These are phyloP conservation scores for Actinia equina DNA, from an alignment of 64 coral and sea anemone genomes.

Conservation along the genomic window DNA sequence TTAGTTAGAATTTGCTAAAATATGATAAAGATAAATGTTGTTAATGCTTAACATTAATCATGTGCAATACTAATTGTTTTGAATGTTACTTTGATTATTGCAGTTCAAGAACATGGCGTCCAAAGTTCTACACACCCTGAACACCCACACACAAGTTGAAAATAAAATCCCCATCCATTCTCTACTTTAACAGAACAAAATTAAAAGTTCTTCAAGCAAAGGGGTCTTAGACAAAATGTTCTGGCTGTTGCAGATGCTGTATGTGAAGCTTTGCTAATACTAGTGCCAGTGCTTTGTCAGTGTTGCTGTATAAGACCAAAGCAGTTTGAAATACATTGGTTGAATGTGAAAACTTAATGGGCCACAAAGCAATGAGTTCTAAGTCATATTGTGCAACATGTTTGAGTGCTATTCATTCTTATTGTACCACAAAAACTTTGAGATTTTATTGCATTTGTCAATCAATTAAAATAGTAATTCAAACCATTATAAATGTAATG, in stretches of 20 bases:
- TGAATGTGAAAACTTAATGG: too few relatives aligned
- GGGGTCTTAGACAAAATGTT: background rate
- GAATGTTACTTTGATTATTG: conserved; percentile 27
- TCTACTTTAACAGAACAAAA: background rate
- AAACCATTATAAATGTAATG: too few relatives aligned
- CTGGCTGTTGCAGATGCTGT: background rate
- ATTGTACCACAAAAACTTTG: too few relatives aligned
- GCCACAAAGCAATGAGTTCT: too few relatives aligned
- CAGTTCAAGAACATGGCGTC: conserved; percentile 7
- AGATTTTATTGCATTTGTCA: too few relatives aligned
- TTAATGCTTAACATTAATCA: background rate
- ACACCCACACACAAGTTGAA: conserved; percentile 13
- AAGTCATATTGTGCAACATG: too few relatives aligned
- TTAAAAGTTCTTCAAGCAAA: background rate
- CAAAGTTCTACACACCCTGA: conserved; percentile 4
- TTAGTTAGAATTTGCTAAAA: background rate
- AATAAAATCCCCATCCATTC: background rate
- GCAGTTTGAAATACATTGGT: background rate
- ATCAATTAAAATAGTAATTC: too few relatives aligned
- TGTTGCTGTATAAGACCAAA: background rate
- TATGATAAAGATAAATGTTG: background rate
- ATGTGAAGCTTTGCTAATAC: background rate
- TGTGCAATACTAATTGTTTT: conserved; percentile 1
- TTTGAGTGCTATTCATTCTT: too few relatives aligned
- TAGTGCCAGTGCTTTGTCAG: background rate